phyloP scores from a whole-genome alignment of 2,888 invertebrate species.

The Platypus cylindrus region DNA sequence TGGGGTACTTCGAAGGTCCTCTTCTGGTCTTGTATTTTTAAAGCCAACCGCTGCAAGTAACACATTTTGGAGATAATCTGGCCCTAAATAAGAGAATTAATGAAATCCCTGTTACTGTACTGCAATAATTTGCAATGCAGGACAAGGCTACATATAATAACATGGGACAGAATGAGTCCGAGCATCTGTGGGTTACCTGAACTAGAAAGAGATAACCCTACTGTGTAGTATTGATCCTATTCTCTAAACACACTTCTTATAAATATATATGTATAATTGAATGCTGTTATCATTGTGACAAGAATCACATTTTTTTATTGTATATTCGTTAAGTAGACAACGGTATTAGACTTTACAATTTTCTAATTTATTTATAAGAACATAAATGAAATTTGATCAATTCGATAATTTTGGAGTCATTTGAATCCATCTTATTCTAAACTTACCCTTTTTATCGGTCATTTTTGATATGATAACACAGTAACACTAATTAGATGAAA shows the following conservation, averaged over 20 bases:
- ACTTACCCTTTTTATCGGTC: slow-evolving; percentile 29
- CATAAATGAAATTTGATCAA: no score
- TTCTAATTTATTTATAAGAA: no score
- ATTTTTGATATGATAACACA: no score
- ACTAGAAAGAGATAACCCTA: slow-evolving; percentile 32
- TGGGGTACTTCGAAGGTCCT: slow-evolving; percentile 24
- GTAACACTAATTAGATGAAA: no score
- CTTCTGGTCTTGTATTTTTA: slow-evolving; percentile 27
- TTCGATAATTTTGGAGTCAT: no score
- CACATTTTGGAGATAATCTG: slow-evolving; percentile 34
- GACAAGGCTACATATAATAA: slow-evolving; percentile 34
- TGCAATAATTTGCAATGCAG: slow-evolving; percentile 35
- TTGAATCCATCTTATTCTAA: no score
- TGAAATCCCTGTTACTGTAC: slow-evolving; percentile 25
- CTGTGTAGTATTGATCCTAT: slow-evolving; percentile 34
- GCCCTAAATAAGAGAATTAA: slow-evolving; percentile 28
- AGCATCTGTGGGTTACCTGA: slow-evolving; percentile 29
- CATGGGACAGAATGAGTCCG: slow-evolving; percentile 30
- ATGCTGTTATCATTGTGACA: no score
- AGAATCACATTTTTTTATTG: no score
- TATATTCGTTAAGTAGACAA: no score
- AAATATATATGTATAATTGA: no score
- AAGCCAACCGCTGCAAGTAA: slow-evolving; percentile 36
- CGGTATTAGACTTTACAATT: no score
- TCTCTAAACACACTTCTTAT: no score